Base-by-base conservation (phyloP, 2,888 invertebrate species). In the Clusia tigrina region DNA sequence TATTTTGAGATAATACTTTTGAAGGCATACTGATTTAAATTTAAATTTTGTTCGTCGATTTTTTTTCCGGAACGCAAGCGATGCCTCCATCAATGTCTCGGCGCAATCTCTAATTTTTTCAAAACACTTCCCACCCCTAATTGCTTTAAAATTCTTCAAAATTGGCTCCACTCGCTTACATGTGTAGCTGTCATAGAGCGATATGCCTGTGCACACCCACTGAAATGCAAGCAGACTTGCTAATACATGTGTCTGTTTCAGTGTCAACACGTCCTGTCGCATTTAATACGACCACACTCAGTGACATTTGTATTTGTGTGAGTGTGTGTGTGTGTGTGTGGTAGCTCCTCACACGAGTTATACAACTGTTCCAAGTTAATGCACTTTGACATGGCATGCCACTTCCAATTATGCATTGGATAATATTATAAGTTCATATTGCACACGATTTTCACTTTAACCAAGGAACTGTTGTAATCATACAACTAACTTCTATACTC, bases 231-330 rank as follows among this genome's bases (percentile, higher is more conserved):
- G 76, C 74, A 74, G 70, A 65, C 64, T 15, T 74, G 54, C 74
- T 76, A 77, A 77, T 77, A 76, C 78, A 77, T 70, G 69, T 75
- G 76, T 76, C 77, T 74, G 77, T 77, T 77, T 71, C 60, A 69
- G 75, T 77, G 77, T 77, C 77, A 77, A 76, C 78, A 74, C 70
- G 74, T 71, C 73, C 69, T 76, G 42, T 42, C 42, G 9, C 15
- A 6, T 17, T 42, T 42, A 42, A 42, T 42, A 42, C 10, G 42
- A n/a, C 42, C n/a, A 10, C 42, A 42, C 9, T 42, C n/a, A 42
- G 9, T 42, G 42, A 42, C 9, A 42, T n/a, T 10, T 42, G 42
- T 17, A 42, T n/a, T n/a, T n/a, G 42, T n/a, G n/a, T 3, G n/a
- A 6, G 9, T 42, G 15, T n/a, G 6, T 12, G 32, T 32, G 32